phyloP scores from a whole-genome alignment of 1,140 invertebrate species.

The Conus ventricosus region DNA sequence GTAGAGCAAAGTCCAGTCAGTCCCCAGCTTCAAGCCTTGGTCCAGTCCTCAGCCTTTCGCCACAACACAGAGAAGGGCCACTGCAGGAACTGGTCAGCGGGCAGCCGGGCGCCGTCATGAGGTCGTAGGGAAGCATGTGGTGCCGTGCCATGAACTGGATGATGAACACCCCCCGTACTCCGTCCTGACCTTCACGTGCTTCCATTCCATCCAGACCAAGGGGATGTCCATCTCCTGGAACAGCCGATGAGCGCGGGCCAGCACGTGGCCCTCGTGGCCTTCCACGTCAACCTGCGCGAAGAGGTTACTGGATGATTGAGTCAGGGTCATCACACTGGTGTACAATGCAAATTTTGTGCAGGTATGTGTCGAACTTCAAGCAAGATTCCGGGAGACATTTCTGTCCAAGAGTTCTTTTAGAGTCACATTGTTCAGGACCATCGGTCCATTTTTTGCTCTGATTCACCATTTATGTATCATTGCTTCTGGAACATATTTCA shows the following conservation, averaged over 20 bases:
- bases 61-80: constrained; percentile 22
- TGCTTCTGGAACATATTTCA: no score
- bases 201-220: constrained; percentile 30
- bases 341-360: no score
- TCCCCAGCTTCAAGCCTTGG: no score
- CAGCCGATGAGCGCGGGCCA: not conserved
- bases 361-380: no score
- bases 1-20: no score
- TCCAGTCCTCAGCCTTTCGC: not conserved
- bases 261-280: constrained; percentile 27
- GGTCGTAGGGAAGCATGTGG: not conserved
- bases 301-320: no score
- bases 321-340: no score
- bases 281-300: constrained; percentile 22
- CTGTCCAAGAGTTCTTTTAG: no score
- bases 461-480: no score
- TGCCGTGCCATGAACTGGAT: not conserved
- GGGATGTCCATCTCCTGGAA: constrained; percentile 14
- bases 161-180: not conserved
- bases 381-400: no score
- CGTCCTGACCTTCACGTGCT: not conserved
- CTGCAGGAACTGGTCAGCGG: not conserved
- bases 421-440: no score
- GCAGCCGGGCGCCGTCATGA: not conserved
- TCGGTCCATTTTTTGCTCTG: no score